Evolutionary conservation across 2,113 vertebrate genomes (phyloP).

Genomic region (Mastomys natalensis): DNA sequence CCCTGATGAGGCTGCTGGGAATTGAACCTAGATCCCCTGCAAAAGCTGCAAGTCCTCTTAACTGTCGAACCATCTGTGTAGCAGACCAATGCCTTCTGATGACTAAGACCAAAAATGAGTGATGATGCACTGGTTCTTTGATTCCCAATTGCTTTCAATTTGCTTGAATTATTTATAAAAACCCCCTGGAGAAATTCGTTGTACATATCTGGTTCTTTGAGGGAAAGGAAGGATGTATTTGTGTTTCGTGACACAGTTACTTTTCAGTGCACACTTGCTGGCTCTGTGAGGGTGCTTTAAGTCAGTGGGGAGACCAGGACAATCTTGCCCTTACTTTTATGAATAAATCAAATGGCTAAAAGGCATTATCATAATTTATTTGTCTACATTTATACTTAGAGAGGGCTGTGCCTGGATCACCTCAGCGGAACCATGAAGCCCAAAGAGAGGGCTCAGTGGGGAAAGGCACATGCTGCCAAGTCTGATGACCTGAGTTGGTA

Average conservation of each 20-base stretch:
- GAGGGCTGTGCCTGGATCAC: background rate
- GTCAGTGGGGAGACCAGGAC: background rate
- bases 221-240: background rate
- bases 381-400: background rate
- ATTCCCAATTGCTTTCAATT: slow-evolving; percentile 42
- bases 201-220: background rate
- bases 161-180: background rate
- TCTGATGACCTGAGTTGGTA: background rate
- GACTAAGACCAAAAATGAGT: background rate
- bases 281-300: background rate
- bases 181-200: background rate
- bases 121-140: background rate
- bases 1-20: background rate
- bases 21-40: background rate
- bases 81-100: background rate
- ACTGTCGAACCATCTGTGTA: background rate
- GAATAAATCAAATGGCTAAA: background rate
- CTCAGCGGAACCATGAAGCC: background rate
- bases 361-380: background rate
- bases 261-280: background rate
- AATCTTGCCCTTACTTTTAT: background rate
- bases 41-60: background rate
- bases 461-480: background rate
- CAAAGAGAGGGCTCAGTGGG: background rate
- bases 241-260: background rate